phyloP scores from a whole-genome alignment of 1,140 invertebrate species.

The Drosophila sulfurigaster region DNA sequence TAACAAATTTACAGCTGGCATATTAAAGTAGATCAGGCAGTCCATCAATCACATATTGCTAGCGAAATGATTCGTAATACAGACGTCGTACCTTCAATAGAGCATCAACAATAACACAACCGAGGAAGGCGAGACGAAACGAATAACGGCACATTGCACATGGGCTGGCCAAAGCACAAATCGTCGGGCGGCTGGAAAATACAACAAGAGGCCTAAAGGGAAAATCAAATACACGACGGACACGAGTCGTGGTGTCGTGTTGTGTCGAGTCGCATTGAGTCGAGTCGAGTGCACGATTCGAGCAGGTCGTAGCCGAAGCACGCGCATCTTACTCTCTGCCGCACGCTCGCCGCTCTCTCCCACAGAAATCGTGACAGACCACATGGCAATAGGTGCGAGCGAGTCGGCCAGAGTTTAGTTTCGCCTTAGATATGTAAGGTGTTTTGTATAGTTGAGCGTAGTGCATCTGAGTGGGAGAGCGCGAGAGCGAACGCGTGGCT shows the following conservation, averaged over 20 bases:
- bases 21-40: not conserved
- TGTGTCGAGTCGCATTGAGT: no score
- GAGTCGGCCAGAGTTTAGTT: conserved; percentile 70
- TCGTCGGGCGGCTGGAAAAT: conserved; percentile 67
- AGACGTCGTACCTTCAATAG: conserved; percentile 13
- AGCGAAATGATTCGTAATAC: conserved; percentile 40
- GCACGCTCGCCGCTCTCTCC: conserved; percentile 45
- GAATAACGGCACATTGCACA: conserved; percentile 71
- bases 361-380: not conserved
- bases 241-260: conserved; percentile 17
- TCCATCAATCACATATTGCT: conserved; percentile 35
- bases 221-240: conserved; percentile 56
- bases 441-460: conserved; percentile 76
- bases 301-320: conserved; percentile 59
- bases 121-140: conserved; percentile 47
- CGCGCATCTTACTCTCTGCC: conserved; percentile 64
- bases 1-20: not conserved
- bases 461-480: conserved; percentile 80
- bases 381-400: conserved; percentile 41
- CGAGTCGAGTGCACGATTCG: conserved; percentile 32
- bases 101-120: conserved; percentile 48
- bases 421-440: conserved; percentile 75
- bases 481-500: conserved; percentile 69
- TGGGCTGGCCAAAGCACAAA: conserved; percentile 47
- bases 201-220: conserved; percentile 75